A percentile compares a stretch with the other conserved stretches of the same genome.
phyloP scores from a whole-genome alignment of 2,888 invertebrate species.

The Drosophila lutescens region DNA sequence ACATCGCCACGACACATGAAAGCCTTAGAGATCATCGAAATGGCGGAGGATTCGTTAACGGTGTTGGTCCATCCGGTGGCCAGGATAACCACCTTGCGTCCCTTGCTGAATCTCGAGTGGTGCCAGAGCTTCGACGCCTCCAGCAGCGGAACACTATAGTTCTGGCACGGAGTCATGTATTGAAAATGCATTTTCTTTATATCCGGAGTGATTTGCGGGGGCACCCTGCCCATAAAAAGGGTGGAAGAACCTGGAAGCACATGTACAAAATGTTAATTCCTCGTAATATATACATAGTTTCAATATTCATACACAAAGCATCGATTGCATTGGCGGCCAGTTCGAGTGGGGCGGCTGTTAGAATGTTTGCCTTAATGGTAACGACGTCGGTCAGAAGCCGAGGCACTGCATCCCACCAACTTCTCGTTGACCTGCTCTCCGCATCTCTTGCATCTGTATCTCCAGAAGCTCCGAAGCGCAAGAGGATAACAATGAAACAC shows the following conservation, averaged over 20 bases:
- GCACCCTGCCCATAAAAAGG: constrained; percentile 59
- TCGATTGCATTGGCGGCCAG: constrained; percentile 69
- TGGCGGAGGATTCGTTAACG: constrained; percentile 67
- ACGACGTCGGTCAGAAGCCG: constrained; percentile 58
- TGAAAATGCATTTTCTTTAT: constrained; percentile 79
- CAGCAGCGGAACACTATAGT: constrained; percentile 75
- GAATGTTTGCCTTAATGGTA: constrained; percentile 69
- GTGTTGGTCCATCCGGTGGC: constrained; percentile 83
- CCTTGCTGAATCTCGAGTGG: constrained; percentile 71
- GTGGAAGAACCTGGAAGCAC: constrained; percentile 71
- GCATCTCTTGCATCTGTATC: constrained; percentile 6
- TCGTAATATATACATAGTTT: not conserved
- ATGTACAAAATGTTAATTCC: not conserved
- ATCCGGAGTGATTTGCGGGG: constrained; percentile 74
- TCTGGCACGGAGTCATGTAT: constrained; percentile 74
- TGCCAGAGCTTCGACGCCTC: constrained; percentile 76
- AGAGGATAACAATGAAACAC: constrained; percentile 7
- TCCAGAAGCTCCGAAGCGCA: constrained; percentile 3
- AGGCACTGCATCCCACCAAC: constrained; percentile 61
- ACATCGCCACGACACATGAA: constrained; percentile 79
- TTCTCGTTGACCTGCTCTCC: not conserved
- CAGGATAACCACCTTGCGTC: constrained; percentile 77
- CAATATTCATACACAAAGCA: constrained; percentile 65
- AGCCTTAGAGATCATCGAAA: constrained; percentile 74
- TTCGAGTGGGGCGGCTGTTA: constrained; percentile 76